Percentiles rank a stretch among this genome's conserved stretches.
These are phyloP conservation scores for Eucriotettix oculatus DNA, from an alignment of 2,888 invertebrate genomes.

Conservation along the genomic window DNA sequence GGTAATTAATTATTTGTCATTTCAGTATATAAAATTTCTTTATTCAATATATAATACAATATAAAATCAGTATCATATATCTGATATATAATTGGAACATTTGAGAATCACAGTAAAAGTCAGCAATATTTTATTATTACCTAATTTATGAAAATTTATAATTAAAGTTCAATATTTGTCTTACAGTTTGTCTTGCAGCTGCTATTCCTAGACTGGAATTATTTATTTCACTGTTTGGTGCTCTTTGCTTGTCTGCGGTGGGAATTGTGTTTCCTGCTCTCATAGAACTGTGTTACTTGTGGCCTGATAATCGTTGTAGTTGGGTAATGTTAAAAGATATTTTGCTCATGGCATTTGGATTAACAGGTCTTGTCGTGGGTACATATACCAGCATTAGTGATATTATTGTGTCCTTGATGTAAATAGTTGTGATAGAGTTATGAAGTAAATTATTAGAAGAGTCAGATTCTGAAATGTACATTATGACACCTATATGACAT, in stretches of 20 bases:
- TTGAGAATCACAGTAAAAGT: too few species aligned
- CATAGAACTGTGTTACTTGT: conserved; percentile 30
- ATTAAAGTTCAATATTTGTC: background rate
- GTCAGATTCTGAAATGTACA: too few species aligned
- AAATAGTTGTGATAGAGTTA: background rate
- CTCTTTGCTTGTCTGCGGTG: conserved; percentile 30
- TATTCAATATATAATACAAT: too few species aligned
- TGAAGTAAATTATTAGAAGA: too few species aligned
- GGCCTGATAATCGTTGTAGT: conserved; percentile 16
- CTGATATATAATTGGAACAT: too few species aligned
- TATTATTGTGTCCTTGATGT: conserved; percentile 40
- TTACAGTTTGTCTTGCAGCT: conserved; percentile 28
- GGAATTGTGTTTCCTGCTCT: conserved; percentile 34
- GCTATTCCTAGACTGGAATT: conserved; percentile 31
- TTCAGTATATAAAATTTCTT: too few species aligned
- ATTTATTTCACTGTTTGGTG: conserved; percentile 34
- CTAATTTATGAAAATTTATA: too few species aligned
- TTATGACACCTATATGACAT: too few species aligned
- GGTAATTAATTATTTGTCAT: too few species aligned
- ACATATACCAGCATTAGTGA: conserved; percentile 13
- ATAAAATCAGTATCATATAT: too few species aligned
- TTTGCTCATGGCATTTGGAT: conserved; percentile 11
- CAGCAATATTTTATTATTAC: too few species aligned
- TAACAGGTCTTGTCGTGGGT: conserved; percentile 13
- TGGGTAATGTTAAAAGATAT: conserved; percentile 12